Base-by-base conservation (phyloP, 2,113 vertebrate species). In the Halcyon malimbica region DNA sequence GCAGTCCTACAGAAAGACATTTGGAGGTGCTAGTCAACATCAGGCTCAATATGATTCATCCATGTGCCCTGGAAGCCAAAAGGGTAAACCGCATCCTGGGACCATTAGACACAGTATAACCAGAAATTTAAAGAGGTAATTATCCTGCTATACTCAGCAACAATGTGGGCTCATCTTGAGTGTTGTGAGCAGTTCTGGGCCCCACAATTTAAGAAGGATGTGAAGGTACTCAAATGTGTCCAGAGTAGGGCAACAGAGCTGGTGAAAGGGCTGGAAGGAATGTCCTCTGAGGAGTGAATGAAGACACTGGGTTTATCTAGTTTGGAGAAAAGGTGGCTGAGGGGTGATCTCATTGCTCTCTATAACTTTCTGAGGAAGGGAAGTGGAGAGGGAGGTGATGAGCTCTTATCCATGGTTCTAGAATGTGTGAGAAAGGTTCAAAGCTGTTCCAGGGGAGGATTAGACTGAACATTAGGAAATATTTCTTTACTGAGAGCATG, bases 401-500 rank as follows among this genome's bases (percentile, higher is more conserved):
- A 46, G 44, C 42, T 42, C 42, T 42, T 42, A 14, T 42, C 14
- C 14, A 42, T 42, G 42, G 42, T 42, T 42, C 14, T 42, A 42
- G 42, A 42, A 42, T 42, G 42, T 42, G 42, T 42, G 42, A 42
- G 42, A 42, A 42, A 42, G 42, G 42, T 42, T 42, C 42, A 42
- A 42, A 42, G 42, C 15, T 42, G 42, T 42, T 14, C 42, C 42
- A 42, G 42, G 42, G 42, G 15, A 42, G 42, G 42, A 16, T 42
- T 42, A 42, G 42, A 42, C 42, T 48, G 6, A 26, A 24, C 2
- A 23, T 60, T 28, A 60, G 33, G 33, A 75, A 75, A 5, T 21
- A 23, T 53, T 48, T 29, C 28, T 65, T 64, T 28, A 79, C 8
- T 0, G 0, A 67, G 5, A 50, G 2, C 2, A 2, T 41, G 19